phyloP scores from a whole-genome alignment of 2,797 vertebrate genomes.

The Catamblyrhynchus diadema region DNA sequence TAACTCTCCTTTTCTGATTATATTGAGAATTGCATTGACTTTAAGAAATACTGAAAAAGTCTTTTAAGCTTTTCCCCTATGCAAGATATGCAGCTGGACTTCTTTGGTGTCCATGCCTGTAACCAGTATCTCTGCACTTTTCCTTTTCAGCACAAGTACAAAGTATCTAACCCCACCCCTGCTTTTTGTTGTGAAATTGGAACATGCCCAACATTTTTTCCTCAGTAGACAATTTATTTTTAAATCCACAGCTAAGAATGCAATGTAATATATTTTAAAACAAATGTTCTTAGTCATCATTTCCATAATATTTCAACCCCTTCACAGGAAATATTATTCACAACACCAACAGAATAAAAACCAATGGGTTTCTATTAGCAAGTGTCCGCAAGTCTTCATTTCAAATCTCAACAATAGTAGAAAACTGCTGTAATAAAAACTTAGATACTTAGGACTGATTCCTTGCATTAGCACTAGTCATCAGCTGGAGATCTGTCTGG shows the following conservation, averaged over 20 bases:
- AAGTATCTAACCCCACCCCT: background rate
- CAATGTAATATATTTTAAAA: constrained; percentile 39
- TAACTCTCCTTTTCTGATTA: background rate
- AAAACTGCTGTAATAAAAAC: background rate
- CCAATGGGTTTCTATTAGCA: background rate
- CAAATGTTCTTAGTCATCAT: constrained; percentile 32
- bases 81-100: background rate
- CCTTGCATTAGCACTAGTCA: background rate
- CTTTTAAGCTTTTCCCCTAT: background rate
- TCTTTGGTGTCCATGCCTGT: background rate
- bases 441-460: background rate
- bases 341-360: constrained; percentile 13
- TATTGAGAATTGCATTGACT: rapidly evolving
- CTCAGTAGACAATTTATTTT: constrained; percentile 64
- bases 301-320: constrained; percentile 50
- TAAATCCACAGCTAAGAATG: constrained; percentile 56
- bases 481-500: background rate
- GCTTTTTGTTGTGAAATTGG: constrained; percentile 26
- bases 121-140: background rate
- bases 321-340: constrained; percentile 32
- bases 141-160: background rate
- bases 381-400: background rate
- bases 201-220: constrained; percentile 51
- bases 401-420: background rate
- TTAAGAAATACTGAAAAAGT: background rate